phyloP scores from a whole-genome alignment of 2,888 invertebrate genomes.

The Sminthurinus aureus region DNA sequence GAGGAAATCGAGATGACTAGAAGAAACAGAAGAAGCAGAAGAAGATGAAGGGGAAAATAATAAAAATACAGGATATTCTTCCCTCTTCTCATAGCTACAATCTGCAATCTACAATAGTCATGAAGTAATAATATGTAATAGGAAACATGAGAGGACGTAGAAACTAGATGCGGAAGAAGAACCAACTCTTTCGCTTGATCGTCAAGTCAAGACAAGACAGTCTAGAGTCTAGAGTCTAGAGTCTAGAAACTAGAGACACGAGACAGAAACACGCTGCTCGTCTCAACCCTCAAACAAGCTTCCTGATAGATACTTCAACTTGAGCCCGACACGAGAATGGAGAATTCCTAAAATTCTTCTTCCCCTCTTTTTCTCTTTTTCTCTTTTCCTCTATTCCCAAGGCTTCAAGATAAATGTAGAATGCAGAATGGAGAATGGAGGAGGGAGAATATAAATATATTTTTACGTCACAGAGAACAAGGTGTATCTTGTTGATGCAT shows the following conservation, averaged over 20 bases:
- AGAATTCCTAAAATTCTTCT: slow-evolving; percentile 17
- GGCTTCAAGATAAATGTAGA: not conserved
- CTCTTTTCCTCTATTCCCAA: not conserved
- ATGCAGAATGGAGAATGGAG: not conserved
- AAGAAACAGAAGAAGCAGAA: not conserved
- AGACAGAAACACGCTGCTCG: slow-evolving; percentile 1
- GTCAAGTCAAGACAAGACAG: slow-evolving; percentile 13
- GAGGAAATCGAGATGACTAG: slow-evolving; percentile 12
- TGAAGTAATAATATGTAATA: not conserved
- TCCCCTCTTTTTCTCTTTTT: not conserved
- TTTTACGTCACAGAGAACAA: too few species aligned
- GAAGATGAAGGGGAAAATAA: not conserved
- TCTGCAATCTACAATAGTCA: too few species aligned
- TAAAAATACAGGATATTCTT: not conserved
- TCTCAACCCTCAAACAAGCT: slow-evolving; percentile 1
- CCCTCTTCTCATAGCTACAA: not conserved
- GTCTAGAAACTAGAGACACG: too few species aligned
- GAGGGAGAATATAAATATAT: not conserved
- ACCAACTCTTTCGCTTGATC: slow-evolving; percentile 8
- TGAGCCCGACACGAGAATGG: not conserved
- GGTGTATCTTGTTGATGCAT: too few species aligned
- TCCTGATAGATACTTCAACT: slow-evolving; percentile 15
- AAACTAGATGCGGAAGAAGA: not conserved
- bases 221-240: too few species aligned
- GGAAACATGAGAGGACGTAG: not conserved